These are phyloP conservation scores for Chionomys nivalis DNA, from an alignment of 2,113 vertebrate genomes.

Conservation along the genomic window DNA sequence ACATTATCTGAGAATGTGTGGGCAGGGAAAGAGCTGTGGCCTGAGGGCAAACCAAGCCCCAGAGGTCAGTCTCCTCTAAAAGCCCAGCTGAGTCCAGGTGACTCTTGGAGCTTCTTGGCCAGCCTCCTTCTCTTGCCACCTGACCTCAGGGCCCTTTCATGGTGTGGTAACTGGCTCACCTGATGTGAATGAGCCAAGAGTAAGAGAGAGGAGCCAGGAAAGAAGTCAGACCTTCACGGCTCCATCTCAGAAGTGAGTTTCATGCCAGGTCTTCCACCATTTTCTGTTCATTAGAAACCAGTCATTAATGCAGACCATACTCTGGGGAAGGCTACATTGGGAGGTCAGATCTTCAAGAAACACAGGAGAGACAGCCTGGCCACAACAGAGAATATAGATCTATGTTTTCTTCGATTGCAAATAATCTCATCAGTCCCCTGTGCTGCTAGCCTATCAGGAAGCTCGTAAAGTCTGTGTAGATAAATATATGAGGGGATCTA, in stretches of 20 bases:
- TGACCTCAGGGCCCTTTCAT: background rate
- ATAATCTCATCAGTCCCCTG: background rate
- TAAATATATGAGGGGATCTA: background rate
- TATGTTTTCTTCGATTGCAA: background rate
- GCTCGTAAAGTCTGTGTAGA: background rate
- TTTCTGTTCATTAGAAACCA: background rate
- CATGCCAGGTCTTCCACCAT: background rate
- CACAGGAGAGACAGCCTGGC: background rate
- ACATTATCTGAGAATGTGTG: background rate
- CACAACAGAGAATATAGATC: background rate
- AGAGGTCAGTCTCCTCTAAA: background rate
- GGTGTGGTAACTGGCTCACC: background rate
- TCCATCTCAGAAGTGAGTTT: constrained; percentile 2
- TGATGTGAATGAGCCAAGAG: background rate
- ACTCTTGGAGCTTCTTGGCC: background rate
- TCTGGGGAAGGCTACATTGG: background rate
- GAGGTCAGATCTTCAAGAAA: background rate
- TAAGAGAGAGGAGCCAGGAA: background rate
- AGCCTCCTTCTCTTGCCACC: background rate
- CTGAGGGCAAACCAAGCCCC: background rate
- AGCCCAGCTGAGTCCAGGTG: background rate
- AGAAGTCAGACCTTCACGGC: background rate
- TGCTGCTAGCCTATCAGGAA: background rate
- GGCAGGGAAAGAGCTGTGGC: background rate
- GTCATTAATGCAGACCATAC: background rate